Percentiles rank a stretch among this genome's conserved stretches.
Evolutionary conservation across 2,888 invertebrate genomes (phyloP).

Genomic region (Halictus quadricinctus): DNA sequence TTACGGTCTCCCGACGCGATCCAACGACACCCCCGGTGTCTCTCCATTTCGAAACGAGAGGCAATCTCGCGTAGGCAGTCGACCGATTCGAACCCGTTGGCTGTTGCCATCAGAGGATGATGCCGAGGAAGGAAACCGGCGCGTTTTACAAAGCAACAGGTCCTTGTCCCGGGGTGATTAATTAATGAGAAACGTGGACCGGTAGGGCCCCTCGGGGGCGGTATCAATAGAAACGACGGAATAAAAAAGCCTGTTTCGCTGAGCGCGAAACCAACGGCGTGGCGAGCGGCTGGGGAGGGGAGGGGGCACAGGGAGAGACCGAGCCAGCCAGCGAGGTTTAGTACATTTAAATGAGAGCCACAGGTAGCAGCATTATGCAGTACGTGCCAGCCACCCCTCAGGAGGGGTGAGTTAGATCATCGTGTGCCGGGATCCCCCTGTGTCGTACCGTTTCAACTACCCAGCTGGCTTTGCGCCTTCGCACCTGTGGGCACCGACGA

Average conservation of each 20-base stretch:
- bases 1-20: neutral
- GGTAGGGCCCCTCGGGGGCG: conserved; percentile 38
- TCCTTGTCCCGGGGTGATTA: conserved; percentile 72
- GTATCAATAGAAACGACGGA: conserved; percentile 70
- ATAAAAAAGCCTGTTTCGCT: conserved; percentile 67
- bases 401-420: conserved; percentile 77
- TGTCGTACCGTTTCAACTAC: conserved; percentile 70
- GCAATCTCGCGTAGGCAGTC: neutral
- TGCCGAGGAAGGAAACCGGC: neutral
- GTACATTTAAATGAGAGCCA: conserved; percentile 81
- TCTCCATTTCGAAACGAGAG: neutral
- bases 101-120: neutral
- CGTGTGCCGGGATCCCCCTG: conserved; percentile 68
- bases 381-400: conserved; percentile 77
- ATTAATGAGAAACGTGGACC: conserved; percentile 66
- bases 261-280: conserved; percentile 35
- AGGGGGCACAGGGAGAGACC: conserved; percentile 39
- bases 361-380: conserved; percentile 80
- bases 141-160: conserved; percentile 70
- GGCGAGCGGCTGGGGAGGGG: conserved; percentile 25
- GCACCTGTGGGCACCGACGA: conserved; percentile 64
- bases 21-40: neutral
- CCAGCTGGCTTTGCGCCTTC: conserved; percentile 69
- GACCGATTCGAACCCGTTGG: neutral
- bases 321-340: conserved; percentile 72